These are phyloP conservation scores for Lycaena phlaeas DNA, from an alignment of 2,888 invertebrate species.

Conservation along the genomic window DNA sequence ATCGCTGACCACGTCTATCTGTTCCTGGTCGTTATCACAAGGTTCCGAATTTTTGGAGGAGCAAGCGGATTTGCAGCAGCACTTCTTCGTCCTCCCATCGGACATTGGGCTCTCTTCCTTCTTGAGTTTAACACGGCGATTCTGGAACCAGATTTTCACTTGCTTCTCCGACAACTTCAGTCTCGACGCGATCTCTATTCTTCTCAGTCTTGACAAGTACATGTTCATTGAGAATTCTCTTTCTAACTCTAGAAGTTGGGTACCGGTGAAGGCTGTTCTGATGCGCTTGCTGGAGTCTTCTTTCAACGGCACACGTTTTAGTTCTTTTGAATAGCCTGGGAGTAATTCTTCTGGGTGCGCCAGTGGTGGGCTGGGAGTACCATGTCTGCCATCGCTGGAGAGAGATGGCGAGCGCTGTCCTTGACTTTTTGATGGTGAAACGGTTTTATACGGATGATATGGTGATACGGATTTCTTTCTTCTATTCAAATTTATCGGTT, in stretches of 20 bases:
- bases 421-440: slow-evolving; percentile 54
- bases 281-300: slow-evolving; percentile 88
- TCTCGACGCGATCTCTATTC: slow-evolving; percentile 94
- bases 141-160: slow-evolving; percentile 97
- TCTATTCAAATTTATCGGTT: slow-evolving; percentile 42
- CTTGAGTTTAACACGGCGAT: slow-evolving; percentile 93
- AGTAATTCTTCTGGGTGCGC: slow-evolving; percentile 58
- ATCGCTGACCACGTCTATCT: slow-evolving; percentile 63
- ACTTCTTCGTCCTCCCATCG: slow-evolving; percentile 44
- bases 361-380: slow-evolving; percentile 69
- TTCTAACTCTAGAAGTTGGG: slow-evolving; percentile 89
- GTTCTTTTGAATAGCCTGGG: slow-evolving; percentile 54
- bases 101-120: slow-evolving; percentile 82
- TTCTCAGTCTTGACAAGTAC: slow-evolving; percentile 89
- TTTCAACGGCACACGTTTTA: slow-evolving; percentile 61
- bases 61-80: slow-evolving; percentile 50
- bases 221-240: slow-evolving; percentile 91
- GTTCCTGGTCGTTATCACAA: slow-evolving; percentile 54
- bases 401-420: slow-evolving; percentile 53
- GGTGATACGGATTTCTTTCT: slow-evolving; percentile 60
- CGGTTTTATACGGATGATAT: slow-evolving; percentile 55
- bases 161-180: slow-evolving; percentile 93
- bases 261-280: slow-evolving; percentile 94
- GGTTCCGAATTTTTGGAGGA: slow-evolving; percentile 36
- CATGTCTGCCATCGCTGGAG: slow-evolving; percentile 66